phyloP scores from a whole-genome alignment of 2,797 vertebrate genomes.

The Allobates femoralis region DNA sequence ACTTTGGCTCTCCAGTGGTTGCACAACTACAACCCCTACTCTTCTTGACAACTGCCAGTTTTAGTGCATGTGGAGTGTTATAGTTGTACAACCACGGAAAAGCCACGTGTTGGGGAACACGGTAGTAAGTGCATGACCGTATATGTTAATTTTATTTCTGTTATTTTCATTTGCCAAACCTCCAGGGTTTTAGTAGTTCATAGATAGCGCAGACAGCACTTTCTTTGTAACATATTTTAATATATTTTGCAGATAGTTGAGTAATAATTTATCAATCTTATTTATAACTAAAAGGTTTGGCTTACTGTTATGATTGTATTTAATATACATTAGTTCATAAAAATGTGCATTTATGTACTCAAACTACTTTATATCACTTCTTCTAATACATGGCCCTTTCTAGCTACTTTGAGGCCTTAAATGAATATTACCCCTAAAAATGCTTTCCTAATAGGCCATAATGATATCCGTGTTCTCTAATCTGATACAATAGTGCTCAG shows the following conservation, averaged over 20 bases:
- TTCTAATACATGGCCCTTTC: background rate
- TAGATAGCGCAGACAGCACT: background rate
- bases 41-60: background rate
- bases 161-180: background rate
- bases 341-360: background rate
- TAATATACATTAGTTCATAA: background rate
- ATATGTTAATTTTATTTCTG: background rate
- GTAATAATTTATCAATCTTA: conserved; percentile 11
- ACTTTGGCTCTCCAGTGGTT: background rate
- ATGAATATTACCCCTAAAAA: background rate
- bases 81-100: background rate
- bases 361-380: background rate
- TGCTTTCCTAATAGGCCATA: background rate
- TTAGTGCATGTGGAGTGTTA: background rate
- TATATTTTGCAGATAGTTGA: background rate
- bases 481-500: background rate
- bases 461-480: background rate
- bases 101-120: background rate
- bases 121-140: background rate
- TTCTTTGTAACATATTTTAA: background rate
- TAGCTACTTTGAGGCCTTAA: conserved; percentile 1
- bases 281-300: background rate
- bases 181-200: background rate
- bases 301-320: background rate
- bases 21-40: background rate